phyloP scores from a whole-genome alignment of 2,888 invertebrate genomes.

The Drosophila imparisetae region DNA sequence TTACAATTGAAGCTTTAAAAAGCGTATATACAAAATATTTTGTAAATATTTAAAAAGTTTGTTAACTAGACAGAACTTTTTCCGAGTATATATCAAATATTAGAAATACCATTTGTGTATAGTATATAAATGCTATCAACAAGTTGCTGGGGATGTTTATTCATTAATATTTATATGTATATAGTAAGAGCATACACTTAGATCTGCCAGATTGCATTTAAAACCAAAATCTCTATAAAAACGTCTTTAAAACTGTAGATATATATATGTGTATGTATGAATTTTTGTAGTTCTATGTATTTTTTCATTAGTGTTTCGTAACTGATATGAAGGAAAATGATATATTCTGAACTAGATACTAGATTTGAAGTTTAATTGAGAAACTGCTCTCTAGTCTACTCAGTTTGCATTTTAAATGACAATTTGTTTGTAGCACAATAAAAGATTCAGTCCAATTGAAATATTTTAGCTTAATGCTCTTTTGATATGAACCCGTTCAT shows the following conservation, averaged over 20 bases:
- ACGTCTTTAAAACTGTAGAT: conserved; percentile 45
- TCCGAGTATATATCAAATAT: conserved; percentile 38
- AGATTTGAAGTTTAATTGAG: conserved; percentile 45
- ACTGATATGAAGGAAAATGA: conserved; percentile 73
- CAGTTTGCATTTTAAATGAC: conserved; percentile 72
- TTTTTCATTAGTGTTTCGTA: conserved; percentile 29
- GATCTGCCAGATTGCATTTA: conserved; percentile 30
- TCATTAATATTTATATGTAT: conserved; percentile 10
- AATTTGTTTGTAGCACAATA: conserved; percentile 53
- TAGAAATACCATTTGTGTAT: conserved; percentile 32
- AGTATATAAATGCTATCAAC: conserved; percentile 54
- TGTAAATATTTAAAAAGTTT: conserved; percentile 78
- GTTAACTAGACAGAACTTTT: conserved; percentile 62
- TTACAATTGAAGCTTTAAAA: conserved; percentile 73
- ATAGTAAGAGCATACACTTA: conserved; percentile 6
- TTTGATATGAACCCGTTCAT: conserved; percentile 68
- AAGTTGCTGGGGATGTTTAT: conserved; percentile 35
- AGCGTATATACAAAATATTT: conserved; percentile 80
- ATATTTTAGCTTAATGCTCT: conserved; percentile 46
- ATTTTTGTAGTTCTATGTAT: conserved; percentile 7
- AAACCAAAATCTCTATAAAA: conserved; percentile 46
- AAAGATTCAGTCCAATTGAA: conserved; percentile 73
- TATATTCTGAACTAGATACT: conserved; percentile 38
- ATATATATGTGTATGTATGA: conserved; percentile 15
- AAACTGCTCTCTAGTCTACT: conserved; percentile 54